These are phyloP conservation scores for Troides helena DNA, from an alignment of 2,888 invertebrate species.

Conservation along the genomic window DNA sequence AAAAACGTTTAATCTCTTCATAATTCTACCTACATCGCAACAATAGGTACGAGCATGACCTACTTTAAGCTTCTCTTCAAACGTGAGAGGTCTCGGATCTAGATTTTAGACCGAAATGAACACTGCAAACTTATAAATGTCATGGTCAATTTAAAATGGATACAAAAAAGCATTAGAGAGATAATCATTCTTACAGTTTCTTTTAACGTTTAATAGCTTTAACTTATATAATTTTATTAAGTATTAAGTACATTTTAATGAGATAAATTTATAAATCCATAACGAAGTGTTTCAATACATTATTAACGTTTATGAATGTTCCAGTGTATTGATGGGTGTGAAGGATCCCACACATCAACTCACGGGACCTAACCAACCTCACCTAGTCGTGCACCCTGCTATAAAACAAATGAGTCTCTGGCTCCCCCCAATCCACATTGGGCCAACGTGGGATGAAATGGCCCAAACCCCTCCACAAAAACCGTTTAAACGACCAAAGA, in stretches of 20 bases:
- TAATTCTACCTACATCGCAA: slow-evolving; percentile 7
- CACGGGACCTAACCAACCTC: no score
- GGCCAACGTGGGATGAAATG: no score
- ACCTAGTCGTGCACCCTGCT: no score
- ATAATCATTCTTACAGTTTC: not conserved
- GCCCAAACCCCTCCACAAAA: no score
- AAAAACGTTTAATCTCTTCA: not conserved
- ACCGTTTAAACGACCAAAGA: no score
- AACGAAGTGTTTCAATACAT: no score
- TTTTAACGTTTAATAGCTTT: not conserved
- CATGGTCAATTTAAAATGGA: slow-evolving; percentile 5
- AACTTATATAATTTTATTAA: not conserved
- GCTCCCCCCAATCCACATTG: no score
- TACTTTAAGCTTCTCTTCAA: slow-evolving; percentile 15
- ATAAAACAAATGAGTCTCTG: no score
- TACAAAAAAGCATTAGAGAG: not conserved
- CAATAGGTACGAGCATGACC: slow-evolving; percentile 13
- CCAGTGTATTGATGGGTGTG: no score
- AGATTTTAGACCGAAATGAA: slow-evolving; percentile 10
- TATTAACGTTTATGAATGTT: no score
- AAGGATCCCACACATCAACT: no score
- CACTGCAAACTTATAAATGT: slow-evolving; percentile 11
- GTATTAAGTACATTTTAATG: not conserved
- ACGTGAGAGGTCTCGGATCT: slow-evolving; percentile 25
- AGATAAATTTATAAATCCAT: no score